Conservation (phyloP, 2,113 vertebrate genomes). For the Chaetodon auriga region DNA sequence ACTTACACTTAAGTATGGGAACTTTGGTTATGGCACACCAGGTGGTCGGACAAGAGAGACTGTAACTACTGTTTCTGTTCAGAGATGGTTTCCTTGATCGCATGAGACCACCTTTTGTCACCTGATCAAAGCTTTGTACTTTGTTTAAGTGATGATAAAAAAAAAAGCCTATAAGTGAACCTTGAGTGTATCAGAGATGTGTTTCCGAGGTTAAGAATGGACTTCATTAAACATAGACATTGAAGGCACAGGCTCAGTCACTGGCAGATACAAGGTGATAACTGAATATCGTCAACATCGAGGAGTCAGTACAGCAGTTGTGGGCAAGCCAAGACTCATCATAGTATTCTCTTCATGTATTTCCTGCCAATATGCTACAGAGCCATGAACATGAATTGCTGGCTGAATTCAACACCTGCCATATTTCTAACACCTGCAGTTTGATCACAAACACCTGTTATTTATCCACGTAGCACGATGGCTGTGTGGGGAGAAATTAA, state of each 20-base stretch:
- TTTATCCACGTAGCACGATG: background rate
- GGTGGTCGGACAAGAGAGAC: no score
- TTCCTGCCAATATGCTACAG: slow-evolving; percentile 10
- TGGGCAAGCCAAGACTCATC: background rate
- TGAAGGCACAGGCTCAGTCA: background rate
- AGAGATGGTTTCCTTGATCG: background rate
- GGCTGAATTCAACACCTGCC: slow-evolving; percentile 39
- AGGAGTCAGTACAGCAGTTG: background rate
- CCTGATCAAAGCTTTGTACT: background rate
- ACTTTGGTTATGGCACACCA: background rate
- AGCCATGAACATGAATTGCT: background rate
- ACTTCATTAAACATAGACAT: background rate
- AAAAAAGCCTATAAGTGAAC: background rate
- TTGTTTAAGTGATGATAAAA: background rate
- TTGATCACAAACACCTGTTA: slow-evolving; percentile 37
- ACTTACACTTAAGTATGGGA: background rate
- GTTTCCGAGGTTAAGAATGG: no score
- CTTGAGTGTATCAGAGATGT: no score
- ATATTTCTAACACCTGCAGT: slow-evolving; percentile 42
- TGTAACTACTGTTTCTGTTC: no score
- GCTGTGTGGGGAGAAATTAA: background rate
- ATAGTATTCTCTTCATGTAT: background rate
- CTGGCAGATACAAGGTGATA: no score
- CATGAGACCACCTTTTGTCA: background rate
- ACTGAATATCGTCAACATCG: background rate